These are phyloP conservation scores for Terrapene triunguis DNA, from an alignment of 2,113 vertebrate genomes.

Conservation along the genomic window DNA sequence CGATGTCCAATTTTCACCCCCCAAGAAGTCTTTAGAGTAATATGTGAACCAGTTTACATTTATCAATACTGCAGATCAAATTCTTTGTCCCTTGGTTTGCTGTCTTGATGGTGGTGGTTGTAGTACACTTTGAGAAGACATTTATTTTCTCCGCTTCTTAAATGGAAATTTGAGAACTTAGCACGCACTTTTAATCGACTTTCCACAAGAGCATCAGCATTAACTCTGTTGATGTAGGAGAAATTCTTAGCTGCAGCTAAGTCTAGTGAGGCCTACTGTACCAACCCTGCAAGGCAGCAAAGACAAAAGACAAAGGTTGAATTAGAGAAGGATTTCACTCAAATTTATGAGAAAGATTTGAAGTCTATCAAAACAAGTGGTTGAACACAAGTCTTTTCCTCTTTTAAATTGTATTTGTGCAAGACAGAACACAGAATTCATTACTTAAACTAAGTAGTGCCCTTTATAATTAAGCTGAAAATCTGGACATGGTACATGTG, in stretches of 20 bases:
- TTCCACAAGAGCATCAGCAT: slow-evolving; percentile 90
- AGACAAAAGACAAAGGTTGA: slow-evolving; percentile 92
- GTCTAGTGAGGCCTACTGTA: slow-evolving; percentile 92
- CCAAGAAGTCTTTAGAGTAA: slow-evolving; percentile 80
- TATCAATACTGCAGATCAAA: slow-evolving; percentile 82
- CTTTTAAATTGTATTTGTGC: slow-evolving; percentile 41
- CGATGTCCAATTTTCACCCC: slow-evolving; percentile 78
- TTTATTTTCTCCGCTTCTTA: slow-evolving; percentile 86
- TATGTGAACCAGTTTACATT: slow-evolving; percentile 81
- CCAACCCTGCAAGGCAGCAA: slow-evolving; percentile 98
- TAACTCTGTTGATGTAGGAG: slow-evolving; percentile 91
- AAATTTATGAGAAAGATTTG: slow-evolving; percentile 78
- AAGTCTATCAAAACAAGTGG: slow-evolving; percentile 81
- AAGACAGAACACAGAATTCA: slow-evolving; percentile 32
- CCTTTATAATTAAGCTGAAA: neutral
- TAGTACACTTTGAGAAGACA: slow-evolving; percentile 85
- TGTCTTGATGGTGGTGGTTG: slow-evolving; percentile 91
- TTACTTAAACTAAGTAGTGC: neutral
- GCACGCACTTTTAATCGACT: slow-evolving; percentile 87
- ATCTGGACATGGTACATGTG: neutral
- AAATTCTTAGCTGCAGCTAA: slow-evolving; percentile 89
- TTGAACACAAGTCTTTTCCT: slow-evolving; percentile 70
- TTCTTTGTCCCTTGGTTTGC: slow-evolving; percentile 95
- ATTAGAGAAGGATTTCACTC: slow-evolving; percentile 85
- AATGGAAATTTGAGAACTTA: slow-evolving; percentile 85